These are phyloP conservation scores for Stenolophus ochropezus DNA, from an alignment of 2,888 invertebrate species.

Conservation along the genomic window DNA sequence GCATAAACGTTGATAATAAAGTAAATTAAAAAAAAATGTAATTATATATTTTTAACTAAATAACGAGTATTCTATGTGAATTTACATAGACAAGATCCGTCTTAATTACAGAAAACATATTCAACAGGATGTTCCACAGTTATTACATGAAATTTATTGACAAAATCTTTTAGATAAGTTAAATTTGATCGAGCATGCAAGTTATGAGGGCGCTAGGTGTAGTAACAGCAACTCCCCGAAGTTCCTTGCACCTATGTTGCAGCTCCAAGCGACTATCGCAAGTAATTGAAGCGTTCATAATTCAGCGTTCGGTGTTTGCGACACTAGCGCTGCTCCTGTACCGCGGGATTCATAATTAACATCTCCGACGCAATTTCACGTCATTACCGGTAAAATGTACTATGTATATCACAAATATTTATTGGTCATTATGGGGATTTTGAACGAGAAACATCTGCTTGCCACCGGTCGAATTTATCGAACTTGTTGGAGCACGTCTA, in stretches of 20 bases:
- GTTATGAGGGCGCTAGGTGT: background rate
- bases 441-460: conserved; percentile 13
- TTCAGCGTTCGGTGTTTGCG: conserved; percentile 48
- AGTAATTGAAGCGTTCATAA: conserved; percentile 54
- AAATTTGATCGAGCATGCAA: conserved; percentile 1
- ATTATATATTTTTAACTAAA: background rate
- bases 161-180: background rate
- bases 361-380: conserved; percentile 49
- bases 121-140: background rate
- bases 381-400: conserved; percentile 50
- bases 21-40: background rate
- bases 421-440: conserved; percentile 53
- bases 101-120: background rate
- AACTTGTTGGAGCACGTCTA: background rate
- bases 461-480: conserved; percentile 13
- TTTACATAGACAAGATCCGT: background rate
- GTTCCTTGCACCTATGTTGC: conserved; percentile 13
- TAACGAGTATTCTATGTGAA: background rate
- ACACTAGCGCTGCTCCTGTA: conserved; percentile 16
- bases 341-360: conserved; percentile 56
- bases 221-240: background rate
- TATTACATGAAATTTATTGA: background rate
- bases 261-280: conserved; percentile 12
- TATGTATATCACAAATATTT: conserved; percentile 56
- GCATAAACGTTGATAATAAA: background rate